Evolutionary conservation across 2,797 vertebrate genomes (phyloP).

Genomic region (Enteromius thamalakanensis): DNA sequence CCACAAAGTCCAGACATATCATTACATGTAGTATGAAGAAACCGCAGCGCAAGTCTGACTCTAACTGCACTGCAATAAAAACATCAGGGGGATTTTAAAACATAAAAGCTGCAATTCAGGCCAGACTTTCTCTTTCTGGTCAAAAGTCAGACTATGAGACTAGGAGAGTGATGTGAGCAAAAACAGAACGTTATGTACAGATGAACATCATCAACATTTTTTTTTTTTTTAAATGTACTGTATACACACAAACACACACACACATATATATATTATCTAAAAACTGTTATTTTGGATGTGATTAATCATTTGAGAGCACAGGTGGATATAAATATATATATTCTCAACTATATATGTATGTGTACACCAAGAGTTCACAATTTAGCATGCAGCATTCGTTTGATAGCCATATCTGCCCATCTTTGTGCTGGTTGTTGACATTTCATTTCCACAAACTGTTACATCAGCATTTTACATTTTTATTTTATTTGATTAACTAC

Average conservation of each 20-base stretch:
- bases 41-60: background rate
- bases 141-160: background rate
- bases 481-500: constrained; percentile 35
- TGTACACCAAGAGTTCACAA: background rate
- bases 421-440: constrained; percentile 6
- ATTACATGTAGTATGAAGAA: background rate
- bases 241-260: too few species aligned
- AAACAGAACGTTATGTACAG: background rate
- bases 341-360: background rate
- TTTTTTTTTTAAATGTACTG: too few species aligned
- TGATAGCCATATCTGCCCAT: background rate
- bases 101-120: background rate
- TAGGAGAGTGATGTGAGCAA: background rate
- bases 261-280: too few species aligned
- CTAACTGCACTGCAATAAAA: background rate
- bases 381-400: background rate
- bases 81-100: background rate
- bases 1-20: background rate
- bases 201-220: background rate
- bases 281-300: too few species aligned
- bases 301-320: too few species aligned
- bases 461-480: constrained; percentile 33
- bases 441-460: constrained; percentile 32
- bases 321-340: too few species aligned
- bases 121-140: background rate